phyloP scores from a whole-genome alignment of 2,797 vertebrate genomes.

The Pangasius sanitwongsei region DNA sequence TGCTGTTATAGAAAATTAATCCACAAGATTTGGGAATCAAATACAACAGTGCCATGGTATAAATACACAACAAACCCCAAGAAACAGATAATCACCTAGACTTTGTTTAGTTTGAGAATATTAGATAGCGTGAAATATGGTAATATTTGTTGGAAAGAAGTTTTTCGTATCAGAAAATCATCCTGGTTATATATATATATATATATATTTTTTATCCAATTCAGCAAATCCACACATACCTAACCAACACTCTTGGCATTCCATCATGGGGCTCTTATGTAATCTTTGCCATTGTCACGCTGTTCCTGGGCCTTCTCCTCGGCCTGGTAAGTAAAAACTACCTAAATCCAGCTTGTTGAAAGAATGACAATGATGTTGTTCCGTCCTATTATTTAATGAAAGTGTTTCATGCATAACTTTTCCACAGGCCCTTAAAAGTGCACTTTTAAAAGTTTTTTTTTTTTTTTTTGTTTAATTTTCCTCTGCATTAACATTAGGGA shows the following conservation, averaged over 20 bases:
- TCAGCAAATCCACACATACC: constrained; percentile 63
- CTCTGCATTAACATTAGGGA: not conserved
- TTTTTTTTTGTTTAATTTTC: not conserved
- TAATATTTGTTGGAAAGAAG: too few relatives aligned
- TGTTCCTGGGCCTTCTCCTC: constrained; percentile 80
- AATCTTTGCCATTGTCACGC: constrained; percentile 78
- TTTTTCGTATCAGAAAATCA: not conserved
- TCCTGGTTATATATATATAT: not conserved
- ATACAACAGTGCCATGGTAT: not conserved
- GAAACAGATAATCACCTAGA: not conserved
- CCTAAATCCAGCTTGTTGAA: not conserved
- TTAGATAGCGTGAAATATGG: not conserved
- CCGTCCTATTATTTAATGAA: constrained; percentile 18
- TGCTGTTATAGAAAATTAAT: not conserved
- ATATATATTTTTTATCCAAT: not conserved
- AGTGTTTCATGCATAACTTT: constrained; percentile 21
- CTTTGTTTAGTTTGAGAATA: not conserved
- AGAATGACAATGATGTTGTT: constrained; percentile 7
- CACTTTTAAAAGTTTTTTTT: constrained; percentile 20
- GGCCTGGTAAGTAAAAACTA: constrained; percentile 78
- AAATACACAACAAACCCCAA: too few relatives aligned
- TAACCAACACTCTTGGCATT: constrained; percentile 59
- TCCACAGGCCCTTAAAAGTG: not conserved
- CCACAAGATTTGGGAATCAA: not conserved
- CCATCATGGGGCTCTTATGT: constrained; percentile 76